These are phyloP conservation scores for Sebastes schlegelii DNA, from an alignment of 2,113 vertebrate species.

Conservation along the genomic window DNA sequence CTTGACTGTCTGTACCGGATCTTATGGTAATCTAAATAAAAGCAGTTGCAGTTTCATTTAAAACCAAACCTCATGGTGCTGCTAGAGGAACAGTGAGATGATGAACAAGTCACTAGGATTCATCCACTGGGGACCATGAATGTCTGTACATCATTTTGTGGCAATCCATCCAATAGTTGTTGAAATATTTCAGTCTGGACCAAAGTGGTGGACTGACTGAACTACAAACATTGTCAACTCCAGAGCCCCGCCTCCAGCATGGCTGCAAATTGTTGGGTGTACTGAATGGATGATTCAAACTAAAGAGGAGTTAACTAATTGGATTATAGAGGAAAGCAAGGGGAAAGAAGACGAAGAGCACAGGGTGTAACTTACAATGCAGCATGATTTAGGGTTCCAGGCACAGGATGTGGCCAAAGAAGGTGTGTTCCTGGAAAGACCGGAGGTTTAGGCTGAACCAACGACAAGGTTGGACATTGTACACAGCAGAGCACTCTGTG, in stretches of 20 bases:
- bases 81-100: neutral
- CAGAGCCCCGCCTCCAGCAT: neutral
- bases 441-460: neutral
- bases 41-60: neutral
- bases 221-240: neutral
- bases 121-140: neutral
- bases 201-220: neutral
- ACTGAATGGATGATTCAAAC: conserved; percentile 2
- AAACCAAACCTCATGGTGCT: neutral
- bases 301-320: neutral
- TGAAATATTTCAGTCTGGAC: neutral
- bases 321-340: neutral
- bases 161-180: neutral
- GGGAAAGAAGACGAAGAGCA: neutral
- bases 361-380: neutral
- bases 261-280: neutral
- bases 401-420: neutral
- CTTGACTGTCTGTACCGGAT: neutral
- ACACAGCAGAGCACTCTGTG: no score
- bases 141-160: neutral
- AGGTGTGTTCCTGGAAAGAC: neutral
- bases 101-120: neutral
- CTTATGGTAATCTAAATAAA: neutral
- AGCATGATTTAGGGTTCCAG: neutral
- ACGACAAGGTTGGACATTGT: neutral